Evolutionary conservation across 1,140 invertebrate species (phyloP), one percentile per base, ranked within the genome.

Genomic region (Frieseomelitta varia): DNA sequence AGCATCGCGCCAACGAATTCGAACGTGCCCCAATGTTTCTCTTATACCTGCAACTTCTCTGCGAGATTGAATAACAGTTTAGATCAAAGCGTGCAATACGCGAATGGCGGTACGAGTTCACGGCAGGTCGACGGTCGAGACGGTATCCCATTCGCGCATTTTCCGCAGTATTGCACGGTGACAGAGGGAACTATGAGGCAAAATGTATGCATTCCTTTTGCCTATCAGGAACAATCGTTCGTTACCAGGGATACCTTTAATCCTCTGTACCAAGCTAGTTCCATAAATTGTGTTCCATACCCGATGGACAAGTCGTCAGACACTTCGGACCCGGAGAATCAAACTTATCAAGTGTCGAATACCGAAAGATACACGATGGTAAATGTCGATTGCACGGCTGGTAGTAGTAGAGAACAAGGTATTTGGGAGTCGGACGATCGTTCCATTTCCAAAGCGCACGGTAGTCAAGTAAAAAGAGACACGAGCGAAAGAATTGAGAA

Each of bases 21-120:
- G 14, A 87, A 75, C 55, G 73, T 87, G 34, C 78, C 88, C 14
- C 92, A 84, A 51, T 92, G 91, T 72, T 92, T 92, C 51, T 90
- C 88, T 55, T 93, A 92, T 39, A 65, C 88, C 11, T 93, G 91
- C 51, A 91, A 84, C 67, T 85, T 87, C 17, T 77, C 89, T 14
- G 51, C 87, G 55, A 89, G 91, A 72, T 85, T 91, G 65, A 87
- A 90, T 27, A 83, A 58, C 47, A 39, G 56, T 15, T 21, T 89
- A 51, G 82, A 85, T 19, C 58, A 85, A 6, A 84, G 68, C 14
- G n/a, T 58, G 63, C 86, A 89, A 65, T 91, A 87, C 51, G 30
- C 81, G 69, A 85, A 58, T 65, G 81, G 75, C 14, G 72, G 15
- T 17, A 53, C 34, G 30, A 84, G 39, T n/a, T 76, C 88, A 2